Percentiles rank a stretch among this genome's conserved stretches.
Evolutionary conservation across 2,113 vertebrate genomes (phyloP).

Genomic region (Scolopax mira): DNA sequence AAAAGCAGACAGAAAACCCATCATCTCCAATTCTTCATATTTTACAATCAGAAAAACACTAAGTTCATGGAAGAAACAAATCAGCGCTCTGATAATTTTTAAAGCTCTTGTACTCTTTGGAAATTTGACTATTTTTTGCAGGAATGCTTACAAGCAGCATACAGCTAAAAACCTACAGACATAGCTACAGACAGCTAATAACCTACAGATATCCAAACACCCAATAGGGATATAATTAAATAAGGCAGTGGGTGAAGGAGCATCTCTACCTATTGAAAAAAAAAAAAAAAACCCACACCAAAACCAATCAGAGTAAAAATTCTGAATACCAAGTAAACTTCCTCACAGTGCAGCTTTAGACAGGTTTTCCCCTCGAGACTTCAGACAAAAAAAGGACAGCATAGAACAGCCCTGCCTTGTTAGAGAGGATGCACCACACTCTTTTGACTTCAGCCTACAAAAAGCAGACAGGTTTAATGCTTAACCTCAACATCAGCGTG

Average conservation of each 20-base stretch:
- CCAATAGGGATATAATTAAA: not conserved
- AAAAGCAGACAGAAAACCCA: not conserved
- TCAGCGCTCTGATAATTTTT: not conserved
- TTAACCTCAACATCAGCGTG: not conserved
- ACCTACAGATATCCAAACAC: not conserved
- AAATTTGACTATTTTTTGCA: not conserved
- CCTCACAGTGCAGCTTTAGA: not conserved
- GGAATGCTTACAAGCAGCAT: not conserved
- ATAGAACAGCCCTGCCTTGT: not conserved
- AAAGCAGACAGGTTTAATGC: not conserved
- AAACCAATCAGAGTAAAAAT: not conserved
- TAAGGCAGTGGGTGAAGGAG: not conserved
- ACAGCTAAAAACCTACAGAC: not conserved
- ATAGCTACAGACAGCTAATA: not conserved
- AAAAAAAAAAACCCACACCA: not conserved
- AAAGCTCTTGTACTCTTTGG: not conserved
- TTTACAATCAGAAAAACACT: not conserved
- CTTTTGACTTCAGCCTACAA: not conserved
- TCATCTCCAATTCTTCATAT: not conserved
- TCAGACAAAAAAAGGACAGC: not conserved
- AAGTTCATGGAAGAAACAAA: not conserved
- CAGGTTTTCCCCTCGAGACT: not conserved
- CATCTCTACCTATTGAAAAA: not conserved
- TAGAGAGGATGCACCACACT: not conserved
- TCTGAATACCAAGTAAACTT: not conserved